Percentiles rank a stretch among this genome's conserved stretches.
Evolutionary conservation across 2,797 vertebrate genomes (phyloP).

Genomic region (Leucoraja ocellata): DNA sequence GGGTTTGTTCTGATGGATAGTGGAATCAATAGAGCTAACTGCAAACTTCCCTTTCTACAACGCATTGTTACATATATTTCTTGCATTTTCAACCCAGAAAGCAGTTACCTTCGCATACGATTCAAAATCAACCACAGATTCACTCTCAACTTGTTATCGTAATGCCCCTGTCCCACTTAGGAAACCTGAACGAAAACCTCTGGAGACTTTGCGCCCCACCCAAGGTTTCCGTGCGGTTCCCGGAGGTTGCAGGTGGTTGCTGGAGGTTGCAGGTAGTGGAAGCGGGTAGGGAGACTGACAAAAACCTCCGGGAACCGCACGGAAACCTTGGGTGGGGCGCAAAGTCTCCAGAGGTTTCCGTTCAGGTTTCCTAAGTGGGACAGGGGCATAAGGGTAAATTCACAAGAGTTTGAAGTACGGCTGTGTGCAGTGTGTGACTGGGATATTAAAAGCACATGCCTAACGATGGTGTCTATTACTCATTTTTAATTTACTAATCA

Average conservation of each 20-base stretch:
- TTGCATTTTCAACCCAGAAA: not conserved
- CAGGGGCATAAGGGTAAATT: not conserved
- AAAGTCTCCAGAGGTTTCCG: too few species aligned
- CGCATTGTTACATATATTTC: not conserved
- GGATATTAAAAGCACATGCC: not conserved
- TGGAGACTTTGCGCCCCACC: too few species aligned
- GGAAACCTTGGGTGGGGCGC: too few species aligned
- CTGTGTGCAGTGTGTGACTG: not conserved
- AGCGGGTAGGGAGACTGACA: too few species aligned
- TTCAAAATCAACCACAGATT: not conserved
- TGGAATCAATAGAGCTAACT: not conserved
- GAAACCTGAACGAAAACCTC: too few species aligned
- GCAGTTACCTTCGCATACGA: not conserved
- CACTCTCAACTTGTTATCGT: not conserved
- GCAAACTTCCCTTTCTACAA: not conserved
- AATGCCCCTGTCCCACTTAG: not conserved
- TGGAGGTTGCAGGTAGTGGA: too few species aligned
- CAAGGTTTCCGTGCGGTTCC: too few species aligned
- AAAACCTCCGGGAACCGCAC: too few species aligned
- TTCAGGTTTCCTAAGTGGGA: too few species aligned
- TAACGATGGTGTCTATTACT: not conserved
- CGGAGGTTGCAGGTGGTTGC: too few species aligned
- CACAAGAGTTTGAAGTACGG: not conserved
- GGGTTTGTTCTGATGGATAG: not conserved
- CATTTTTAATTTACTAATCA: slow-evolving; percentile 7